These are phyloP conservation scores for Yoshiicerus persimilis DNA, from an alignment of 1,140 invertebrate genomes.

Conservation along the genomic window DNA sequence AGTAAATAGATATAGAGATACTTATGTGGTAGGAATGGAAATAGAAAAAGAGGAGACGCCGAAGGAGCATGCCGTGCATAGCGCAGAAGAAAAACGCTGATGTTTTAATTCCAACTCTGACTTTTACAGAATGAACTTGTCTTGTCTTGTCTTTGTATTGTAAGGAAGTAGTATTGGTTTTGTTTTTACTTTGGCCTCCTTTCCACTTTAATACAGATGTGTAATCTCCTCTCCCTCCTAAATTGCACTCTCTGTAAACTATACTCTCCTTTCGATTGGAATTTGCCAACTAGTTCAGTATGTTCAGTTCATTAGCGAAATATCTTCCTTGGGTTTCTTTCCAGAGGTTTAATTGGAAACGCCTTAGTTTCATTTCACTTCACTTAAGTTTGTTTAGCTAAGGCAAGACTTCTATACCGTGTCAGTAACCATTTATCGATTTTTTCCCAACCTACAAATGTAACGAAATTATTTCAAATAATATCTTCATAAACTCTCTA, in stretches of 20 bases:
- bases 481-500: not conserved
- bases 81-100: not conserved
- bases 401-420: not conserved
- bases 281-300: not conserved
- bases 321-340: not conserved
- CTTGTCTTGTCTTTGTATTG: not conserved
- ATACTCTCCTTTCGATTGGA: not conserved
- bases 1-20: not conserved
- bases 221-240: not conserved
- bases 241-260: not conserved
- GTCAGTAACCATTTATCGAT: not conserved
- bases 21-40: not conserved
- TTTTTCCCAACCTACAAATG: not conserved
- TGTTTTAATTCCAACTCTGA: conserved; percentile 18
- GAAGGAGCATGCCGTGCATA: not conserved
- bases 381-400: conserved; percentile 8
- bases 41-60: not conserved
- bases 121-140: conserved; percentile 14
- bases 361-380: conserved; percentile 13
- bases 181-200: not conserved
- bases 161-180: not conserved
- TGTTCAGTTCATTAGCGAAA: conserved; percentile 3
- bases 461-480: not conserved
- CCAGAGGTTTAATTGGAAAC: conserved; percentile 6
- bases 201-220: not conserved